Conservation (phyloP, 1,140 invertebrate genomes). For the Propsilocerus akamusi region DNA sequence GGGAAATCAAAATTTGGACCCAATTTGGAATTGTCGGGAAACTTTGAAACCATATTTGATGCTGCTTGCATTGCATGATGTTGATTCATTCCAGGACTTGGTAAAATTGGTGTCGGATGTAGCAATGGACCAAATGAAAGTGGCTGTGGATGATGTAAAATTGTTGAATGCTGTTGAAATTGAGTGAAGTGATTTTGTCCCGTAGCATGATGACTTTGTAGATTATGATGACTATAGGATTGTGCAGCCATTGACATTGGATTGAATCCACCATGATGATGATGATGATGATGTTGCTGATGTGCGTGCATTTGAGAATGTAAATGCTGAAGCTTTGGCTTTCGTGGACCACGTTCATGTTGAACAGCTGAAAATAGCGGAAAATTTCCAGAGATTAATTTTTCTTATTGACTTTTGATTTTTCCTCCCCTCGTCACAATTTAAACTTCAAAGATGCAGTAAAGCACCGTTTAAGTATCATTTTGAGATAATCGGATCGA, state of each 20-base stretch:
- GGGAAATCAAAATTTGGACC: neutral
- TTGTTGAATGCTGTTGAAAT: slow-evolving; percentile 6
- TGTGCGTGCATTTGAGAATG: slow-evolving; percentile 7
- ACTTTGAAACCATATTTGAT: neutral
- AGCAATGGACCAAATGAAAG: neutral
- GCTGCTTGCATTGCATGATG: neutral
- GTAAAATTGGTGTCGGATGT: neutral
- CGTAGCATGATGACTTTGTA: neutral
- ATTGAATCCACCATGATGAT: slow-evolving; percentile 6
- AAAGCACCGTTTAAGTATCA: neutral
- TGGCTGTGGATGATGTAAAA: slow-evolving; percentile 10
- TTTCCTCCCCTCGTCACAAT: neutral
- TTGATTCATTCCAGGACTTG: neutral
- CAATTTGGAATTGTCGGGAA: neutral
- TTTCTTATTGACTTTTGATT: neutral
- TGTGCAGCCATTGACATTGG: neutral
- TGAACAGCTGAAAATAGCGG: slow-evolving; percentile 63
- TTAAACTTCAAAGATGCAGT: no score
- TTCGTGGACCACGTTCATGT: slow-evolving; percentile 88
- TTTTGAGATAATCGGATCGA: slow-evolving; percentile 1
- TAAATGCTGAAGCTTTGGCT: slow-evolving; percentile 51
- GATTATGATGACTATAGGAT: neutral
- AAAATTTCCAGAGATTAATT: neutral
- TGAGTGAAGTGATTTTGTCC: neutral
- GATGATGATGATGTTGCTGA: slow-evolving; percentile 7